phyloP scores from a whole-genome alignment of 2,888 invertebrate genomes.

The Eueremaeus valkanovi region DNA sequence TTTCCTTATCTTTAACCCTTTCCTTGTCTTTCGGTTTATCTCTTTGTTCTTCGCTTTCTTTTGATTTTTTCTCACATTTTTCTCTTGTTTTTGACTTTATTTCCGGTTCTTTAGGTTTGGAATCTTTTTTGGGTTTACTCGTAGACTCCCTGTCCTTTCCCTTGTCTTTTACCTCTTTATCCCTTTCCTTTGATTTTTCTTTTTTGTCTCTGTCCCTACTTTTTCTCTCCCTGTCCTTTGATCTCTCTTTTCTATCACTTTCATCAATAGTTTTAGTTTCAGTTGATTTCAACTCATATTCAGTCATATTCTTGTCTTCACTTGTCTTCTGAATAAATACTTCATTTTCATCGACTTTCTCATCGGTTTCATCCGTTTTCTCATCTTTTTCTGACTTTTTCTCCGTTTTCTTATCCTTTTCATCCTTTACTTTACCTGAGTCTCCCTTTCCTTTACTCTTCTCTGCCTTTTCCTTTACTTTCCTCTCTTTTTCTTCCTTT shows the following conservation, averaged over 20 bases:
- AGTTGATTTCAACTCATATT: neutral
- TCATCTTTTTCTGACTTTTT: neutral
- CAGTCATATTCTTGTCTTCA: neutral
- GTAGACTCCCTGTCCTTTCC: too few species aligned
- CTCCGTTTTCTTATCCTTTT: neutral
- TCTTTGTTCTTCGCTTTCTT: conserved; percentile 15
- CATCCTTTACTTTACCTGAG: neutral
- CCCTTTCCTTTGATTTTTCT: neutral
- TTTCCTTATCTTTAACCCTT: neutral
- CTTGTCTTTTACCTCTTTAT: neutral
- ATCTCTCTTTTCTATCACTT: neutral
- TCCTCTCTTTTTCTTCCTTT: neutral
- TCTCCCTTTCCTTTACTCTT: neutral
- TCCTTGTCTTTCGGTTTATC: neutral
- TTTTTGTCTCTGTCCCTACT: neutral
- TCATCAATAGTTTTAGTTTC: neutral
- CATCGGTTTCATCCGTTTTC: conserved; percentile 16
- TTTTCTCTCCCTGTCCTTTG: neutral
- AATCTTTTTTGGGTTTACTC: neutral
- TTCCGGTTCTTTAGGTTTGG: neutral
- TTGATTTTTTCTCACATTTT: conserved; percentile 2
- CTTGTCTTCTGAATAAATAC: neutral
- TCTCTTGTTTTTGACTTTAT: neutral
- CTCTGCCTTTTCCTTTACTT: neutral
- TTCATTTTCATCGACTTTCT: conserved; percentile 3